Base-by-base conservation (phyloP, 1,140 invertebrate species). In the Camponotus vicinus region DNA sequence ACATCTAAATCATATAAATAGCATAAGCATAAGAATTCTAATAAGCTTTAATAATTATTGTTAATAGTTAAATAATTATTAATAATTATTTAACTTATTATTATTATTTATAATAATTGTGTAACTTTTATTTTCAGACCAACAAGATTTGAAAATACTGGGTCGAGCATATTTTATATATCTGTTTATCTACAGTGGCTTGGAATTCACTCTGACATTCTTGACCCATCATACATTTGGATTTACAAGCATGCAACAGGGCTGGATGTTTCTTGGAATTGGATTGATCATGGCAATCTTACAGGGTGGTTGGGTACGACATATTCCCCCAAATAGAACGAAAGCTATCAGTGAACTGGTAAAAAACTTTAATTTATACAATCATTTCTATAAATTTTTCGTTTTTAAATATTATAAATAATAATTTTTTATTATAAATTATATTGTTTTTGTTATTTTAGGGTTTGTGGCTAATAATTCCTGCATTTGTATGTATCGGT, bases 201-300 rank as follows among this genome's bases (percentile, higher is more conserved):
- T 99, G 52, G 99, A 99, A 95, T 99, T 99, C 93, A 99, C 99
- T 1, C 95, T 99, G 42, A 99, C 99, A 57, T 99, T 99, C 95
- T 96, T 99, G 42, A 99, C 98, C 66, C 98, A 99, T 95, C 97
- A 98, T 89, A 97, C 97, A 63, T 99, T 99, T 93, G 95, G 97
- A 49, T 99, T 98, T 93, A 97, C 97, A 45, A 98, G 98, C 42
- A 98, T 99, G 97, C 97, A 99, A 93, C 99, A 99, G 96, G 99
- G 99, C 8, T 98, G 97, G 96, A 99, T 99, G 98, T 99, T 99
- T 94, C 96, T 99, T 89, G 97, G 97, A 55, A 98, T 99, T 88
- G 99, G 99, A 85, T 90, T 98, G 27, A 96, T 98, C 37, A 99
- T 99, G 99, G 97, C 98, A 37, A 86, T 98, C 57, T 96, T 99